A percentile compares a stretch with the other conserved stretches of the same genome.
These are phyloP conservation scores for Diarsia mendica DNA, from an alignment of 2,888 invertebrate genomes.

Conservation along the genomic window DNA sequence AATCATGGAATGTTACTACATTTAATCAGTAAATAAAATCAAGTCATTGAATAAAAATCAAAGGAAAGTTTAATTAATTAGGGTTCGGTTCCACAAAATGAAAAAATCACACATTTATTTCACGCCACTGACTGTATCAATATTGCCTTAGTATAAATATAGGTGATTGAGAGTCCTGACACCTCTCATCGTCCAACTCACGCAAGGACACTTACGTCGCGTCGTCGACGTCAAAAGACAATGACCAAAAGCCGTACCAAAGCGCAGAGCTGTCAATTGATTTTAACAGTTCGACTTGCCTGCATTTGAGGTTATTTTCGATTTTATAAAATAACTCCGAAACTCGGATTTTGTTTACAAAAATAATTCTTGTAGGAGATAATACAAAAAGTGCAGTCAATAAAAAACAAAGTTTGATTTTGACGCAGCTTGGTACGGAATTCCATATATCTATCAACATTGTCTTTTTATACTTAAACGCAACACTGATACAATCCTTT, in stretches of 20 bases:
- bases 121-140: not conserved
- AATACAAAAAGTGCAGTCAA: too few species aligned
- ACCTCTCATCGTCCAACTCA: not conserved
- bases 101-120: not conserved
- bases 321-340: too few species aligned
- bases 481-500: not conserved
- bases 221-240: not conserved
- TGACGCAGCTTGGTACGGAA: too few species aligned
- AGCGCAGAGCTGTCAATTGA: too few species aligned
- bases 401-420: too few species aligned
- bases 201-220: not conserved
- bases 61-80: not conserved
- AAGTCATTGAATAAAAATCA: conserved; percentile 14
- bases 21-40: not conserved
- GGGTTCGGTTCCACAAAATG: not conserved
- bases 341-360: too few species aligned
- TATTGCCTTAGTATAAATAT: not conserved
- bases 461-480: not conserved
- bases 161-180: not conserved
- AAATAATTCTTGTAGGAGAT: too few species aligned
- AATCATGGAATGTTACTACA: not conserved
- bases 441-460: too few species aligned
- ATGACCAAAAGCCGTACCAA: too few species aligned
- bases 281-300: too few species aligned
- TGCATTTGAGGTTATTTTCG: too few species aligned